Evolutionary conservation across 92 coral and sea anemone species (phyloP), one percentile per base, ranked within the genome.

Genomic region (Virgularia gustaviana): DNA sequence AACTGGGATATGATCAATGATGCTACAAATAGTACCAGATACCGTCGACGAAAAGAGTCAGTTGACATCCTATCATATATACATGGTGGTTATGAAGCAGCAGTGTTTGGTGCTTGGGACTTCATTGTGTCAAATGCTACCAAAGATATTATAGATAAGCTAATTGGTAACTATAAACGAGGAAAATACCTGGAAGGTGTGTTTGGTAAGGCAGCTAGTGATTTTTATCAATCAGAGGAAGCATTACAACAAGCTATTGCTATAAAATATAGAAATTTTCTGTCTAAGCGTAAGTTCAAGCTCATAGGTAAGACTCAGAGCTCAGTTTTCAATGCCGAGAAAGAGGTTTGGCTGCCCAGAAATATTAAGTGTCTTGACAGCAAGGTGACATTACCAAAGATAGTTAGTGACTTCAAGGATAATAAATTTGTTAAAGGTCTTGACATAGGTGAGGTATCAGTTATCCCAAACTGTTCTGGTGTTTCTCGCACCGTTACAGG

Each of bases 231-330:
- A 34, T 74, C 83, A 30, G 85, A 73, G 45, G 85, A 78, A 45
- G 87, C 87, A 5, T 57, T 83, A 1, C 65, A 86, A 47, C 81
- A 78, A 24, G 45, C 45, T 39, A 67, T 70, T 18, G 78, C 84
- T 9, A 38, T 78, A 1, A 77, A 83, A 42, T 78, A 78, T 22
- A 73, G 71, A 33, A 53, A 31, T 12, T 78, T 23, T 20, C 70
- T 83, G n/a, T 83, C 84, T 2, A 63, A 79, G 19, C 34, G 72
- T 2, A 83, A 83, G 29, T 72, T 52, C 24, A 35, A 54, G 15
- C 38, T 72, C 25, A 65, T 83, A 7, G 71, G 72, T 15, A 64
- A 65, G 4, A 83, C 68, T 8, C 84, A 83, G 30, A 71, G 71
- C 28, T 71, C 83, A 11, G 79, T 78, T 11, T 83, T 41, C 27